Percentiles rank a stretch among this genome's conserved stretches.
phyloP scores from a whole-genome alignment of 2,113 vertebrate genomes.

The Dicentrarchus labrax region DNA sequence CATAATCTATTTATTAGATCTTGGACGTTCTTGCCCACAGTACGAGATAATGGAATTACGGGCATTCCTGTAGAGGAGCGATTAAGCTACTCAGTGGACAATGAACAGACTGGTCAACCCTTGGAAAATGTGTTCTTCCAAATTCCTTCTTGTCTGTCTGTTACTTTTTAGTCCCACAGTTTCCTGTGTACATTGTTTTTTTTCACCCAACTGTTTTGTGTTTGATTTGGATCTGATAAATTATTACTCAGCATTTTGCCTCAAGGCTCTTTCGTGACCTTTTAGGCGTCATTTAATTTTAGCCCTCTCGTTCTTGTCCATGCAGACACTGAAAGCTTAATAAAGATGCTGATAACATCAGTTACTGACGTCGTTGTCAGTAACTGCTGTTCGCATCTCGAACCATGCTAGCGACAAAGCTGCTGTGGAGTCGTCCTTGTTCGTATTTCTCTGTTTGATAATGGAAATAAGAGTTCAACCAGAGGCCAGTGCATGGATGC shows the following conservation, averaged over 20 bases:
- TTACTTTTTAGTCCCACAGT: neutral
- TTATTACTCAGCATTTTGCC: neutral
- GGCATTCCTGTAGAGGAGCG: neutral
- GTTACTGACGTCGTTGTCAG: slow-evolving; percentile 3
- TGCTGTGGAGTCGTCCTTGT: neutral
- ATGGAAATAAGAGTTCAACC: neutral
- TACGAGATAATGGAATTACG: neutral
- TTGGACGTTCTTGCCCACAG: neutral
- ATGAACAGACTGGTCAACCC: neutral
- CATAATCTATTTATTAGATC: neutral
- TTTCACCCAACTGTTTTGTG: neutral
- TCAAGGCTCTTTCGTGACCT: neutral
- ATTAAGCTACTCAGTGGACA: neutral
- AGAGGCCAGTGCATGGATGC: neutral
- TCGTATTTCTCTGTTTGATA: neutral
- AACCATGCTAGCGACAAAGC: neutral
- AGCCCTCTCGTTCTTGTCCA: slow-evolving; percentile 11
- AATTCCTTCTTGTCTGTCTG: neutral
- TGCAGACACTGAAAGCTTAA: slow-evolving; percentile 19
- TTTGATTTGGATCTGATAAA: neutral
- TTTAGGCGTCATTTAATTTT: slow-evolving; percentile 28
- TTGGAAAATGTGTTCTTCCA: neutral
- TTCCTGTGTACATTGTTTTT: neutral
- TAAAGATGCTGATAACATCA: slow-evolving; percentile 28
- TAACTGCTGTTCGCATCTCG: neutral